Evolutionary conservation across 2,888 invertebrate species (phyloP).

Genomic region (Hipparchia sbordonii): DNA sequence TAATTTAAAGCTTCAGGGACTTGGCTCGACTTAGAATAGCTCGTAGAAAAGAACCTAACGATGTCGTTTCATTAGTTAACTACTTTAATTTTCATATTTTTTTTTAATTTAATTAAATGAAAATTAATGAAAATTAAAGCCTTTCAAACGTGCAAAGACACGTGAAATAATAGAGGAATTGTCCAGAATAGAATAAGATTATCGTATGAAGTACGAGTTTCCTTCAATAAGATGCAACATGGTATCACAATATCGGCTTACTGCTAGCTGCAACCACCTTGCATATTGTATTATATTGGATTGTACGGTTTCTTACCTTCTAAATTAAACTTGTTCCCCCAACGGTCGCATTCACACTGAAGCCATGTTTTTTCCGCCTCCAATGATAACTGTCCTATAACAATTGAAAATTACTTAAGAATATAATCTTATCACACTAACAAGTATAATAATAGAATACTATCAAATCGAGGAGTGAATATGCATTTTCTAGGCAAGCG

Average conservation of each 20-base stretch:
- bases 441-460: too few relatives aligned
- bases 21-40: too few relatives aligned
- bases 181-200: not conserved
- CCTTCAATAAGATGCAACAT: slow-evolving; percentile 5
- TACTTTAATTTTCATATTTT: too few relatives aligned
- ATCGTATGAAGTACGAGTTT: not conserved
- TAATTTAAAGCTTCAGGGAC: too few relatives aligned
- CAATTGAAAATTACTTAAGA: slow-evolving; percentile 24
- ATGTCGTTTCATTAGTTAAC: too few relatives aligned
- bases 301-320: slow-evolving; percentile 84
- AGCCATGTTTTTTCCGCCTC: slow-evolving; percentile 96
- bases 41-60: too few relatives aligned
- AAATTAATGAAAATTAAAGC: too few relatives aligned
- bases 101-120: too few relatives aligned
- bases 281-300: not conserved
- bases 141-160: too few relatives aligned
- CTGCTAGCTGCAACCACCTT: slow-evolving; percentile 13
- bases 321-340: slow-evolving; percentile 91
- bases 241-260: slow-evolving; percentile 19
- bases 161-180: too few relatives aligned
- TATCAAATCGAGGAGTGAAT: too few relatives aligned
- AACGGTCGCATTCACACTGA: slow-evolving; percentile 94
- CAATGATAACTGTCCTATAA: slow-evolving; percentile 90
- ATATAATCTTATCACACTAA: not conserved
- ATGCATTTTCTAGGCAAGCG: too few relatives aligned